Evolutionary conservation across 2,797 vertebrate species (phyloP).

Genomic region (Lerista edwardsae): DNA sequence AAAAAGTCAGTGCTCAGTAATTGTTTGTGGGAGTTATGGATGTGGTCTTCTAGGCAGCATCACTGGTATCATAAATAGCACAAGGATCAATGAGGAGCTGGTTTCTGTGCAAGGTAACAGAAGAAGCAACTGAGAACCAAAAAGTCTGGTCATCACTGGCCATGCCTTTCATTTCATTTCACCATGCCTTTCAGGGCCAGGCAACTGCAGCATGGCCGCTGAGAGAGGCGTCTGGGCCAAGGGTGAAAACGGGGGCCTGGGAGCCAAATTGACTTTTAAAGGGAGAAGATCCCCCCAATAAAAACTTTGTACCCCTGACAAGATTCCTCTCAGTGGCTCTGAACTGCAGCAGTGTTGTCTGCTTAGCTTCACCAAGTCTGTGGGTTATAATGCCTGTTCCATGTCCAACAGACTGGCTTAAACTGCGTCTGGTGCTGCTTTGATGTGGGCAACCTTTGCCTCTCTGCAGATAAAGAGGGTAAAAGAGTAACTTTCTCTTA

Average conservation of each 20-base stretch:
- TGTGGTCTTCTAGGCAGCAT: background rate
- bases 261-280: too few relatives aligned
- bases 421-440: background rate
- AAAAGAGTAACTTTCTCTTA: background rate
- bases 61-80: background rate
- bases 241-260: too few relatives aligned
- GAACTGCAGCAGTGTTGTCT: background rate
- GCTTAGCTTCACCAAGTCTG: background rate
- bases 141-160: background rate
- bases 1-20: background rate
- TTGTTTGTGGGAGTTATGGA: background rate
- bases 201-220: too few relatives aligned
- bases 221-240: too few relatives aligned
- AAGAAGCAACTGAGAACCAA: background rate
- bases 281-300: too few relatives aligned
- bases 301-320: too few relatives aligned
- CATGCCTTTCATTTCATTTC: background rate
- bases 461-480: background rate
- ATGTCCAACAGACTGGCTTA: background rate
- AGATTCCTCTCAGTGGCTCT: too few relatives aligned
- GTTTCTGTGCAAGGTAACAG: background rate
- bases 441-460: background rate
- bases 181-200: too few relatives aligned
- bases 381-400: background rate
- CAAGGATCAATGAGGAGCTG: background rate